Conservation (phyloP, 2,797 vertebrate genomes). For the Manis pentadactyla region DNA sequence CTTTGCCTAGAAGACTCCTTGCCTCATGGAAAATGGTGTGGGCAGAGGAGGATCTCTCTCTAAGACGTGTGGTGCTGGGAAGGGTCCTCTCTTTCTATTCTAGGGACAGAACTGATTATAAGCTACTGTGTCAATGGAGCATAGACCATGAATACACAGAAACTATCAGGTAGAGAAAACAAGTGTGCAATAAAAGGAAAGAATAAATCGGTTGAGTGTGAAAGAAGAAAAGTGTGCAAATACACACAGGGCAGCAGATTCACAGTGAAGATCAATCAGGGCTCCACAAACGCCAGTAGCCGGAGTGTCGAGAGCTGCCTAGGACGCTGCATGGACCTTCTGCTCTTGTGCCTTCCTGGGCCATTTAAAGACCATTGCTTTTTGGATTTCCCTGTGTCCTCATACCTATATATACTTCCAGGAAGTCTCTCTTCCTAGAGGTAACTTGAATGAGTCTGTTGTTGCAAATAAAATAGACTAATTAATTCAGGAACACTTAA, state of each 20-base stretch:
- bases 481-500: background rate
- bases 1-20: background rate
- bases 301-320: background rate
- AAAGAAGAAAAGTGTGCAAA: background rate
- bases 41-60: background rate
- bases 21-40: background rate
- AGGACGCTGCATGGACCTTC: background rate
- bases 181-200: background rate
- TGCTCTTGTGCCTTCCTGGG: background rate
- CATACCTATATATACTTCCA: background rate
- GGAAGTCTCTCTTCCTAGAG: background rate
- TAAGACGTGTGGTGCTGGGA: background rate
- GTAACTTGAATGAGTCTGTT: background rate
- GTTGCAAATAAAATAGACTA: background rate
- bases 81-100: background rate
- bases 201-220: background rate
- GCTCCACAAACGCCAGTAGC: background rate
- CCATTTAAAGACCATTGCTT: rapidly evolving
- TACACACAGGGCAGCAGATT: background rate
- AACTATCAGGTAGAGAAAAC: background rate
- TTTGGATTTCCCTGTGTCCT: background rate
- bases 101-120: background rate
- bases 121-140: background rate
- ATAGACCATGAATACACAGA: background rate
- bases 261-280: background rate